phyloP scores from a whole-genome alignment of 2,888 invertebrate species.

The Lasioglossum marginatum region DNA sequence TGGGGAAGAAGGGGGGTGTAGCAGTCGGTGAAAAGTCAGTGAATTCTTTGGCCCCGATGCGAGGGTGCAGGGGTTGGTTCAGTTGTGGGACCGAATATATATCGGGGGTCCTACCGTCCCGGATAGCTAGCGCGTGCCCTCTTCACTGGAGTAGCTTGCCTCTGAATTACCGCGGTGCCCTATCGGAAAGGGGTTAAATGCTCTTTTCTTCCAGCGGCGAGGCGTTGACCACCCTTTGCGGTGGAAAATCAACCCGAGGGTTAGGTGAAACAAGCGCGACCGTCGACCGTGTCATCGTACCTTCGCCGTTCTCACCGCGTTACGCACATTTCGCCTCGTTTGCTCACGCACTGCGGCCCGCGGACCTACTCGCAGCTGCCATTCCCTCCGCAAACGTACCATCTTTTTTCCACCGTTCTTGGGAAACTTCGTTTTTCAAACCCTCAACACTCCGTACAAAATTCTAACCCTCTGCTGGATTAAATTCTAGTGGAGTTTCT shows the following conservation, averaged over 20 bases:
- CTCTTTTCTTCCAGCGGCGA: slow-evolving; percentile 78
- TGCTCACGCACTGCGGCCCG: not conserved
- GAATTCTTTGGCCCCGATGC: slow-evolving; percentile 75
- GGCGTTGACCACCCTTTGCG: slow-evolving; percentile 66
- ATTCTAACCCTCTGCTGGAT: not conserved
- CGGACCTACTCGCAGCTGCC: not conserved
- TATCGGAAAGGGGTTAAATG: slow-evolving; percentile 80
- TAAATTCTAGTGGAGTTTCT: not conserved
- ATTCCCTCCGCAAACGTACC: not conserved
- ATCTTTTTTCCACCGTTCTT: not conserved
- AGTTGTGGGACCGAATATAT: slow-evolving; percentile 77
- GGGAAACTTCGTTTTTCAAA: not conserved
- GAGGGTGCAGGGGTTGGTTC: slow-evolving; percentile 80
- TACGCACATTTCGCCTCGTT: not conserved
- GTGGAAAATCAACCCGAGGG: slow-evolving; percentile 61
- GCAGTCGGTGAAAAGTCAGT: slow-evolving; percentile 78
- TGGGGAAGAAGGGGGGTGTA: slow-evolving; percentile 75
- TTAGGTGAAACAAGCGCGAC: slow-evolving; percentile 63
- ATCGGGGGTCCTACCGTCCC: slow-evolving; percentile 75
- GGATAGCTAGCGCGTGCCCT: slow-evolving; percentile 81
- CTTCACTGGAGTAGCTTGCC: slow-evolving; percentile 81
- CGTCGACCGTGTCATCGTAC: slow-evolving; percentile 25
- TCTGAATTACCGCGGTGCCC: slow-evolving; percentile 70
- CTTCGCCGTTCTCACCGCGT: slow-evolving; percentile 25
- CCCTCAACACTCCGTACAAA: not conserved